These are phyloP conservation scores for Microplitis manilae DNA, from an alignment of 2,888 invertebrate species.

Conservation along the genomic window DNA sequence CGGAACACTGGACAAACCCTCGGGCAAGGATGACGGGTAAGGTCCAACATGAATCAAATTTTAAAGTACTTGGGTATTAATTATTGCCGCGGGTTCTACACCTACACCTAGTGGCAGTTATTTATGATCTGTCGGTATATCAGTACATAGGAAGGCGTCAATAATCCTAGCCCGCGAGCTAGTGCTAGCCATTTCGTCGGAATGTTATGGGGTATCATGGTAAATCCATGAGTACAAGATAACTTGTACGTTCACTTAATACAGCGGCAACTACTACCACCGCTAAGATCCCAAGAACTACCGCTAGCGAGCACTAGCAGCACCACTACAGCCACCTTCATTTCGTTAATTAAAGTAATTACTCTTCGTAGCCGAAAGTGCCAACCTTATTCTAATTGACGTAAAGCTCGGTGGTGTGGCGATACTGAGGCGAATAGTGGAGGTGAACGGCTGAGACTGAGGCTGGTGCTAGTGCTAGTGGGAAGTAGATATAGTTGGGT, in stretches of 20 bases:
- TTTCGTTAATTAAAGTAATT: conserved; percentile 75
- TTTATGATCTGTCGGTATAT: background rate
- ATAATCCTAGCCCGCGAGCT: conserved; percentile 2
- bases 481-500: conserved; percentile 42
- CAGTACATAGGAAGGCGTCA: conserved; percentile 4
- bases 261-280: background rate
- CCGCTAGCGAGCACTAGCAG: conserved; percentile 22
- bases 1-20: conserved; percentile 75
- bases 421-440: conserved; percentile 45
- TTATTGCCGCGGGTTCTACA: conserved; percentile 29
- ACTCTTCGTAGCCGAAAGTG: conserved; percentile 73
- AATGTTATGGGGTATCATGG: background rate
- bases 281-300: background rate
- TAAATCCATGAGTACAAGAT: conserved; percentile 6
- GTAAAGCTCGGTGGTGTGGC: conserved; percentile 68
- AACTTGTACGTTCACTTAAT: conserved; percentile 22
- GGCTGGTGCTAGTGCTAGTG: conserved; percentile 45
- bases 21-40: conserved; percentile 82
- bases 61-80: conserved; percentile 46
- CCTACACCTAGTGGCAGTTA: no score
- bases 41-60: conserved; percentile 53
- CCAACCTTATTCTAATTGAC: conserved; percentile 74
- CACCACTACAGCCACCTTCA: conserved; percentile 60
- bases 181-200: conserved; percentile 10
- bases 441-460: background rate